Evolutionary conservation across 2,797 vertebrate genomes (phyloP).

Genomic region (Kryptopterus vitreolus): DNA sequence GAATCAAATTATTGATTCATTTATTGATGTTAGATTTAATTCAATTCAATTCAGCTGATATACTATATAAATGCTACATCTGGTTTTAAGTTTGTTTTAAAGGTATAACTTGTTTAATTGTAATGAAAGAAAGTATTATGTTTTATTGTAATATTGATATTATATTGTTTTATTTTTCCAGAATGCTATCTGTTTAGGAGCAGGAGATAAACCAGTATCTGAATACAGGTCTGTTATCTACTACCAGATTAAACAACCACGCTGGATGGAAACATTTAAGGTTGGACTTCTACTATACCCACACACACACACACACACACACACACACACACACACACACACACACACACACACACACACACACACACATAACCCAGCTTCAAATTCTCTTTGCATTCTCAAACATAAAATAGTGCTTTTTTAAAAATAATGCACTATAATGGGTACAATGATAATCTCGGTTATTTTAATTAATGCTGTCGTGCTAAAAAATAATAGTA

Average conservation of each 20-base stretch:
- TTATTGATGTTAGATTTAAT: too few species aligned
- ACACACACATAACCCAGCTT: too few species aligned
- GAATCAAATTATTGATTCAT: not conserved
- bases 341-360: too few species aligned
- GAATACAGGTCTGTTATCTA: conserved; percentile 93
- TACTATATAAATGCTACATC: not conserved
- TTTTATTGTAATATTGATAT: conserved; percentile 45
- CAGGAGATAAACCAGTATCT: conserved; percentile 85
- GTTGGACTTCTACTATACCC: conserved; percentile 60
- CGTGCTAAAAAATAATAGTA: not conserved
- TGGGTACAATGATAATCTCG: not conserved
- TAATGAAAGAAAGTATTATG: too few species aligned
- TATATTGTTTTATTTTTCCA: conserved; percentile 48
- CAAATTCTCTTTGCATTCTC: too few species aligned
- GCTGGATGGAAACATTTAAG: conserved; percentile 97
- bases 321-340: too few species aligned
- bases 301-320: too few species aligned
- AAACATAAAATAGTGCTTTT: too few species aligned
- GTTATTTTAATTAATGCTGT: not conserved
- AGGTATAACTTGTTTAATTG: too few species aligned
- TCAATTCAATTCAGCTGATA: too few species aligned
- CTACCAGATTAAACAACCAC: conserved; percentile 95
- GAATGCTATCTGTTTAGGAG: conserved; percentile 91
- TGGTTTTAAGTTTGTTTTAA: not conserved
- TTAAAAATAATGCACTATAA: too few species aligned